Conservation (phyloP, 1,140 invertebrate species). For the Solenopsis fugax region DNA sequence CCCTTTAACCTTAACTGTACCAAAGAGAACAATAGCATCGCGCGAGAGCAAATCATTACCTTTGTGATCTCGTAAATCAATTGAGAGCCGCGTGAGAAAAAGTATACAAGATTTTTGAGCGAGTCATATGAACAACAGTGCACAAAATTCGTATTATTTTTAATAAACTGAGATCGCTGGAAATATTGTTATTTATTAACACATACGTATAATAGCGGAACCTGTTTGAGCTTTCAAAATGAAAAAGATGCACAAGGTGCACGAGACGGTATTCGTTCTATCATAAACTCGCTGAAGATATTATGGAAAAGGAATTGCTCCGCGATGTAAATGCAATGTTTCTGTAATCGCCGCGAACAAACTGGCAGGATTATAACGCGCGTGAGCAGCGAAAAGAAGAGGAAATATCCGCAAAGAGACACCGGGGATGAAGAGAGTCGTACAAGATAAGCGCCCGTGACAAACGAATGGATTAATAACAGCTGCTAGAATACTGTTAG, state of each 20-base stretch:
- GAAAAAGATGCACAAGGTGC: not conserved
- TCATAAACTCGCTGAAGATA: slow-evolving; percentile 41
- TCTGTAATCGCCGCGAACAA: slow-evolving; percentile 28
- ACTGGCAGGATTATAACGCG: slow-evolving; percentile 23
- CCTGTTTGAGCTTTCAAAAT: not conserved
- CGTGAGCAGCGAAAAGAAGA: slow-evolving; percentile 19
- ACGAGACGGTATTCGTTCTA: not conserved
- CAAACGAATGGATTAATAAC: slow-evolving; percentile 81
- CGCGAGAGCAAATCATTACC: slow-evolving; percentile 12
- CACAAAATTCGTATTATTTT: not conserved
- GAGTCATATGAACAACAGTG: not conserved
- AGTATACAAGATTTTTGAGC: not conserved
- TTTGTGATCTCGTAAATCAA: not conserved
- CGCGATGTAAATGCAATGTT: slow-evolving; percentile 55
- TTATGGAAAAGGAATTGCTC: slow-evolving; percentile 26
- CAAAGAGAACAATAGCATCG: not conserved
- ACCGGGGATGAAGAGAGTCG: slow-evolving; percentile 64
- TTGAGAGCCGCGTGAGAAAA: not conserved
- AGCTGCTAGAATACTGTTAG: slow-evolving; percentile 69
- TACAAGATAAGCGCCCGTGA: slow-evolving; percentile 78
- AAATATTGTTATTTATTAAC: not conserved
- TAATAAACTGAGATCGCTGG: not conserved
- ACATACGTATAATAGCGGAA: not conserved
- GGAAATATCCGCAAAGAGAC: slow-evolving; percentile 54
- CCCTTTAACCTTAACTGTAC: not conserved